Base-by-base conservation (phyloP, 2,113 vertebrate genomes). In the Sinocyclocheilus anophthalmus region DNA sequence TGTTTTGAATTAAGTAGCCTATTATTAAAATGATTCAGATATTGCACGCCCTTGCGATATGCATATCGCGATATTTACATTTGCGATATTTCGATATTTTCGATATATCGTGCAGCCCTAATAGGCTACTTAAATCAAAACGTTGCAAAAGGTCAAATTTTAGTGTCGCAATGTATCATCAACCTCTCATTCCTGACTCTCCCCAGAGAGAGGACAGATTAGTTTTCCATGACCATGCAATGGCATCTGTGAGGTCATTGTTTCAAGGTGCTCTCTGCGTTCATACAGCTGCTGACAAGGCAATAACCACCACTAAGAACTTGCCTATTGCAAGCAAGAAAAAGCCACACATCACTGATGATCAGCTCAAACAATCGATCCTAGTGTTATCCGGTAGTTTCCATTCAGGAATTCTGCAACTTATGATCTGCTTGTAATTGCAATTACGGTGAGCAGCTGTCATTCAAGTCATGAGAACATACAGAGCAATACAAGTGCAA, bases 221-320 rank as follows among this genome's bases (percentile, higher is more conserved):
- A 61, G 78, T 89, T 89, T 89, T 89, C 88, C 88, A 89, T 89
- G 88, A 89, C 84, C 76, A 73, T 69, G 81, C 88, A 89, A 81
- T 76, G 86, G 70, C 86, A 88, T 81, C 82, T 22, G 81, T 80
- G 84, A 88, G 86, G 88, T 89, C 86, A 89, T 65, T 70, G 86
- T 88, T 89, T 86, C 80, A 89, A 89, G 88, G 86, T 89, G 73
- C 85, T 89, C 84, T 85, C 55, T 73, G 63, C 78, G 83, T 83
- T 83, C 83, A 85, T 85, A 87, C 42, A 82, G 63, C 80, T 69
- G 88, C 88, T 89, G 88, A 89, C 85, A 85, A 24, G 59, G 88
- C 88, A 89, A 82, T 61, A 82, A 57, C 39, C 39, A 24, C 30
- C 70, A 42, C 50, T 45, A 63, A 81, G 53, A 59, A 61, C 77